Evolutionary conservation across 2,888 invertebrate species (phyloP), one percentile per base, ranked within the genome.

Genomic region (Mythimna lalbum): DNA sequence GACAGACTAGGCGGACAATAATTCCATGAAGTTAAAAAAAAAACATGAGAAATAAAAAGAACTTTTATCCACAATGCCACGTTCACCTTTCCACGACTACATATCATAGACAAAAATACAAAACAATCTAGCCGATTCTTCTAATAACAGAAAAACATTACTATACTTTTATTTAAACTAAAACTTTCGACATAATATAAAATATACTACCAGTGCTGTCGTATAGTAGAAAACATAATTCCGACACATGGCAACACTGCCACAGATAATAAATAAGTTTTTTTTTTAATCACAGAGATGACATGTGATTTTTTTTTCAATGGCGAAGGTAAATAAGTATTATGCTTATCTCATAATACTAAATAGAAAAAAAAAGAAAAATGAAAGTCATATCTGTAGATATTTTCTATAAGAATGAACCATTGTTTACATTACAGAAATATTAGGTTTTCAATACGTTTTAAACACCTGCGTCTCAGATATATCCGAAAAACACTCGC

Each of bases 101-200:
- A 27, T 57, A 47, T 72, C 12, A 71, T 59, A 47, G 17, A 53
- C 60, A 43, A 49, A 74, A 61, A 66, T 68, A 53, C 33, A 63
- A 65, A 56, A 43, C 39, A 69, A 79, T 72, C 82, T 82, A 82
- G 82, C 82, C 69, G 19, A 74, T 72, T 76, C 78, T 73, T 78
- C 80, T 78, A 81, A 53, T 5, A 78, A 80, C 60, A 65, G 39
- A 77, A 77, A 71, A 59, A 73, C 55, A 69, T 74, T 80, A 63
- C 49, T 63, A 76, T 53, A 66, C 62, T 33, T 59, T 73, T 71
- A 1, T 64, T 49, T 3, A 64, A 80, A 74, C 57, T 71, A 69
- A 74, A 80, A 65, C 39, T 70, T 76, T 73, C 49, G 69, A 79
- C 63, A 69, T 63, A 43, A 62, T 61, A 52, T 68, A 52, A 57